phyloP scores from a whole-genome alignment of 2,888 invertebrate genomes.

The Ganaspis brasiliensis region DNA sequence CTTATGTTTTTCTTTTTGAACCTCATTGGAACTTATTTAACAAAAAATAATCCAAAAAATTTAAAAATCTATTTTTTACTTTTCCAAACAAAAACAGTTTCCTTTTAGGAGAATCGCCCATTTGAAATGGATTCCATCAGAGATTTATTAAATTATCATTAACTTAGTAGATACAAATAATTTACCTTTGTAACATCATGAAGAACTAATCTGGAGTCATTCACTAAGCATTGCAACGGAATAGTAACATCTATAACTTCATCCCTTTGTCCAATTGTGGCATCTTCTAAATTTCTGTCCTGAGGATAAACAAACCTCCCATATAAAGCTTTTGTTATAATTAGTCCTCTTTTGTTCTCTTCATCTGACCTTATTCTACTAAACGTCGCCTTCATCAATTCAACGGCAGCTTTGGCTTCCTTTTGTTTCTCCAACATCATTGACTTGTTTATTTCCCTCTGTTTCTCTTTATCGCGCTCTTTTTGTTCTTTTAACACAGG shows the following conservation, averaged over 20 bases:
- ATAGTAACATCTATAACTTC: constrained; percentile 95
- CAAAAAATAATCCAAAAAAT: too few species aligned
- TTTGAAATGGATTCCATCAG: too few species aligned
- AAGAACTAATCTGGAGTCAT: constrained; percentile 93
- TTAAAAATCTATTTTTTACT: too few species aligned
- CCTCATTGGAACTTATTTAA: too few species aligned
- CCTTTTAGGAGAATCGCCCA: too few species aligned
- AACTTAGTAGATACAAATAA: too few species aligned
- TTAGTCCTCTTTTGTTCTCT: constrained; percentile 90
- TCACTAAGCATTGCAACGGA: constrained; percentile 95
- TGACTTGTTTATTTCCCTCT: constrained; percentile 90
- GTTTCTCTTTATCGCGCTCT: constrained; percentile 90
- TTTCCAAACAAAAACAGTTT: too few species aligned
- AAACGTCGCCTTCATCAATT: constrained; percentile 95
- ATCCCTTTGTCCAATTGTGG: constrained; percentile 75
- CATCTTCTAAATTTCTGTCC: constrained; percentile 59
- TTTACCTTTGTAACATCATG: constrained; percentile 93
- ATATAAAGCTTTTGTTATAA: constrained; percentile 92
- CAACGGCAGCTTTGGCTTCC: constrained; percentile 93
- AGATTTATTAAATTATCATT: too few species aligned
- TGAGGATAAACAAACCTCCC: constrained; percentile 84
- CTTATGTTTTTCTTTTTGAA: too few species aligned
- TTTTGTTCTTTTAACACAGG: constrained; percentile 90
- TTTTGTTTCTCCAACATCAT: constrained; percentile 89
- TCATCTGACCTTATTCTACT: constrained; percentile 91